Evolutionary conservation across 2,113 vertebrate genomes (phyloP), one percentile per base, ranked within the genome.

Genomic region (Phylloscopus trochiloides): DNA sequence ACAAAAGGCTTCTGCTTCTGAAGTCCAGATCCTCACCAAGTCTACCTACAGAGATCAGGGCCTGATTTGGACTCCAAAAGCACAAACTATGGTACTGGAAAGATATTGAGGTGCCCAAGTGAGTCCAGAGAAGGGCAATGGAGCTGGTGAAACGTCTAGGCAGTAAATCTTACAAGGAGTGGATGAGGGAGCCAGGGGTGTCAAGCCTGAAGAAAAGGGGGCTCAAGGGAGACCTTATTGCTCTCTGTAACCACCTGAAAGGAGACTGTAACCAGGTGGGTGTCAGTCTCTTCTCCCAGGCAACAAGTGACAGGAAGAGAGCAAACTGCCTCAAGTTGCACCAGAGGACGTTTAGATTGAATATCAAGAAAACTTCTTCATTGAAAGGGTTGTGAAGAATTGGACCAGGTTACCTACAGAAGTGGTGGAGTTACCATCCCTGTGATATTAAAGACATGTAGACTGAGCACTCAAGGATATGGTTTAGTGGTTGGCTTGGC

Each of bases 121-220:
- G 3, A 26, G 24, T 28, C 20, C 34, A 61, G 40, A 68, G 40
- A 61, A 82, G 12, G 9, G 20, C 12, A 82, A 48, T 1, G 0
- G 55, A 68, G 31, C 17, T 68, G 31, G 17, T 75, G 21, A 32
- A 68, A 67, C 34, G 6, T 48, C 71, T 28, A 34, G 29, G 54
- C 20, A 40, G 17, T 12, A 76, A 55, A 67, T 42, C 14, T 83
- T 62, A 36, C 2, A 13, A 61, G 29, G 9, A 42, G 9, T 9
- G 6, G 48, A 31, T 42, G 14, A 62, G 20, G 29, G 20, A 75
- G 48, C 14, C 0, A 0, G 17, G 7, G 7, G 0, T 32, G 14
- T 42, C 1, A 0, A 31, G 34, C 17, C 31, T 34, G 14, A 25
- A 48, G 34, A 55, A 68, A 32, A 62, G 7, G 3, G 24, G 26